Evolutionary conservation across 2,113 vertebrate species (phyloP).

Genomic region (Gallinago media): DNA sequence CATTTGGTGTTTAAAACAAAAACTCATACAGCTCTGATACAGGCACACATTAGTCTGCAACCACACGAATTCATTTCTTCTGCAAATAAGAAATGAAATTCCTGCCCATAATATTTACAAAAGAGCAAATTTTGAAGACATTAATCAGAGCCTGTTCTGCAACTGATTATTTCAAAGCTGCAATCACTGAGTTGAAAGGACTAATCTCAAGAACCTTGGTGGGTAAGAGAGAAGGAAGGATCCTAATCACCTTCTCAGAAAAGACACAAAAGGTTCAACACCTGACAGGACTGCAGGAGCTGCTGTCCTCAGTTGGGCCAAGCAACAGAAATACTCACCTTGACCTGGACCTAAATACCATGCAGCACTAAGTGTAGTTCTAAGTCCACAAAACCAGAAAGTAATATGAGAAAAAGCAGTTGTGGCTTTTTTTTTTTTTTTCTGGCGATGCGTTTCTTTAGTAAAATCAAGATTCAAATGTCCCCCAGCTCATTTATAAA

Average conservation of each 20-base stretch:
- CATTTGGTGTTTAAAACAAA: background rate
- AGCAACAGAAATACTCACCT: background rate
- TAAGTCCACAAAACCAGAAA: background rate
- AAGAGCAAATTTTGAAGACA: background rate
- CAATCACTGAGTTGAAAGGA: background rate
- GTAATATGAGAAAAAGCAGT: background rate
- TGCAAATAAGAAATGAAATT: background rate
- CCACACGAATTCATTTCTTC: background rate
- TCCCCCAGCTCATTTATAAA: background rate
- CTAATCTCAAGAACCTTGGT: background rate
- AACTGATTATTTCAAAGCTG: background rate
- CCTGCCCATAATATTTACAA: background rate
- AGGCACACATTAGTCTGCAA: background rate
- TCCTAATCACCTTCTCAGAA: background rate
- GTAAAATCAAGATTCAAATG: background rate
- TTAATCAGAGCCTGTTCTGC: background rate
- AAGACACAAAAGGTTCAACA: background rate
- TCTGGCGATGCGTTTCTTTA: background rate
- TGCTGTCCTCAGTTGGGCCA: background rate
- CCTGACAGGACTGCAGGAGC: background rate
- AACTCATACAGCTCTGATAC: background rate
- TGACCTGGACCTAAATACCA: background rate
- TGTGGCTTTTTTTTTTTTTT: fast-evolving
- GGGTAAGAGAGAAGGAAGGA: background rate
- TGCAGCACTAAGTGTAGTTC: background rate